These are phyloP conservation scores for Gila robusta DNA, from an alignment of 2,797 vertebrate genomes.

Conservation along the genomic window DNA sequence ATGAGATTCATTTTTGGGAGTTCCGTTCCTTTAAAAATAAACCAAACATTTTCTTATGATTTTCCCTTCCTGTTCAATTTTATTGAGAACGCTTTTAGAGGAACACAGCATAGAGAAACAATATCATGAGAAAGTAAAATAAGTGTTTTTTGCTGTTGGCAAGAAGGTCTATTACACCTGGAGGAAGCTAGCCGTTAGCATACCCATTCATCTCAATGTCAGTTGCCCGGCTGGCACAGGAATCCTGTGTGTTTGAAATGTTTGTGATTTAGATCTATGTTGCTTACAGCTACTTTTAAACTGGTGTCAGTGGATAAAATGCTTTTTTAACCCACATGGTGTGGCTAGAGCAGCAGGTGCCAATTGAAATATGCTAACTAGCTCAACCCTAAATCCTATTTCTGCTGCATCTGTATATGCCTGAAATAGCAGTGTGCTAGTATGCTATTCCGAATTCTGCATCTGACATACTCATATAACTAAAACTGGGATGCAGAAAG, in stretches of 20 bases:
- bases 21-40: neutral
- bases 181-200: neutral
- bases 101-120: slow-evolving; percentile 1
- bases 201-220: neutral
- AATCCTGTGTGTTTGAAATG: neutral
- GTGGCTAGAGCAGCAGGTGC: neutral
- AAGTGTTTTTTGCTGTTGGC: neutral
- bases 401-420: neutral
- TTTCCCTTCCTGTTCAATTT: slow-evolving; percentile 8
- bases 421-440: neutral
- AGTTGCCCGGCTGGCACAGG: neutral
- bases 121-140: slow-evolving; percentile 23
- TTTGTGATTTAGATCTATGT: neutral
- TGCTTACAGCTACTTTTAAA: neutral
- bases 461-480: neutral
- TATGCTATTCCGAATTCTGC: neutral
- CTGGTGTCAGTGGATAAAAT: neutral
- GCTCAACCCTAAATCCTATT: neutral
- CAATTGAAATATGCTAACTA: neutral
- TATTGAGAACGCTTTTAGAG: slow-evolving; percentile 19
- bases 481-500: neutral
- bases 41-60: neutral
- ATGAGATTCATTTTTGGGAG: neutral
- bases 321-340: neutral
- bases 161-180: neutral